Base-by-base conservation (phyloP, 2,113 vertebrate species). In the Dicerorhinus sumatrensis region DNA sequence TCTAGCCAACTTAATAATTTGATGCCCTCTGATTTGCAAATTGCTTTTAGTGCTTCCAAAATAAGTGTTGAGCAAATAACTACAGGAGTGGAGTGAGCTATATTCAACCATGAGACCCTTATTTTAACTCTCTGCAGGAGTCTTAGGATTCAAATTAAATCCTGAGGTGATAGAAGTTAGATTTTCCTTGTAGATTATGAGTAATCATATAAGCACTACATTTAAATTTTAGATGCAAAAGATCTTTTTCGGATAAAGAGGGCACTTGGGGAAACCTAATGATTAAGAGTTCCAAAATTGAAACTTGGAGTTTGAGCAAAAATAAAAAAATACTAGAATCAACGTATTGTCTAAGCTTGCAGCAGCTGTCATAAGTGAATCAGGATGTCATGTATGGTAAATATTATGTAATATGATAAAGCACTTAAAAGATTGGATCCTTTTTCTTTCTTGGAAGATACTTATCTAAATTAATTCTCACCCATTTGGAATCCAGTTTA, bases 11-110 rank as follows among this genome's bases (percentile, higher is more conserved):
- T 62, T 80, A 79, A 48, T 54, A 92, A 83, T 95, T 86, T 96
- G 42, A 75, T 65, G 25, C 13, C 14, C 1, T 95, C 20, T 95
- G 33, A 60, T 80, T 84, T 95, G 31, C 9, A 92, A 90, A 79
- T 91, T 79, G 27, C 18, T 81, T 81, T 95, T 83, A 51, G 3
- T 29, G 5, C n/a, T 95, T 92, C 83, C 83, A 77, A 87, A 93
- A 88, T 70, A 36, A 94, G 16, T 76, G 31, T 83, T 33, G 65
- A 88, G 23, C 42, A 82, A 54, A 84, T 25, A 51, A 88, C 23
- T 91, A 6, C 23, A 65, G 46, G 18, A 84, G 12, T 84, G 8
- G 10, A 81, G 5, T 82, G 21, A 86, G 42, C 14, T 20, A 17
- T 70, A 31, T 62, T 60, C 18, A 88, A 76, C 70, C 20, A 92